Percentiles rank a stretch among this genome's conserved stretches.
Evolutionary conservation across 2,113 vertebrate species (phyloP).

Genomic region (Macrotus californicus): DNA sequence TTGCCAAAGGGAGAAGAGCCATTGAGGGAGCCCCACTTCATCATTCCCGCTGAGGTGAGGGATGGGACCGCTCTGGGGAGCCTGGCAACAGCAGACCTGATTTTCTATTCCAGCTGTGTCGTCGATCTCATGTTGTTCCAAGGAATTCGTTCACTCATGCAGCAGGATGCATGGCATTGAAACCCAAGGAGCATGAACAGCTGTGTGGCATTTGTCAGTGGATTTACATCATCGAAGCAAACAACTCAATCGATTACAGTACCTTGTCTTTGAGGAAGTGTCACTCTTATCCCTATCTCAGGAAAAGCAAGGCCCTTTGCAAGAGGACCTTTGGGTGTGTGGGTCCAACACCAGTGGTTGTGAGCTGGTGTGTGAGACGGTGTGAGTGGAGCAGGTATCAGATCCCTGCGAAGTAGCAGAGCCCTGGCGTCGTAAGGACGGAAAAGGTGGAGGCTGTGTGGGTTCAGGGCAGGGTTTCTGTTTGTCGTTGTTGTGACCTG

Average conservation of each 20-base stretch:
- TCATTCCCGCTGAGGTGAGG: not conserved
- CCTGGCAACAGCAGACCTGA: constrained; percentile 21
- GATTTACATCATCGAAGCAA: not conserved
- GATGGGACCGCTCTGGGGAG: not conserved
- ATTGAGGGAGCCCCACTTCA: not conserved
- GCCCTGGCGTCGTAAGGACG: not conserved
- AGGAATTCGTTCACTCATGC: constrained; percentile 2
- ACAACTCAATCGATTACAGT: not conserved
- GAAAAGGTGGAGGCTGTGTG: not conserved
- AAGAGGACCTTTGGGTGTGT: not conserved
- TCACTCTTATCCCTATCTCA: not conserved
- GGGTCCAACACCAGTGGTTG: not conserved
- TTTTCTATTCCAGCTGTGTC: constrained; percentile 44
- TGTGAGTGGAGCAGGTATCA: not conserved
- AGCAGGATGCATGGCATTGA: constrained; percentile 54
- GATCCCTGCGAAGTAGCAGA: not conserved
- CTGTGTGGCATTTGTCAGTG: not conserved
- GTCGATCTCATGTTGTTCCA: constrained; percentile 31
- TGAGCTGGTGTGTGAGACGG: not conserved
- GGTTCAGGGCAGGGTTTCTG: not conserved
- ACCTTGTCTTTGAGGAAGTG: not conserved
- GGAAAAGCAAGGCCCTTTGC: not conserved
- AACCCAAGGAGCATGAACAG: constrained; percentile 20
- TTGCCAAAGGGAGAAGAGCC: not conserved
- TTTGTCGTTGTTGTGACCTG: not conserved